These are phyloP conservation scores for Zoanthus gigantus DNA, from an alignment of 92 coral and sea anemone species.

Conservation along the genomic window DNA sequence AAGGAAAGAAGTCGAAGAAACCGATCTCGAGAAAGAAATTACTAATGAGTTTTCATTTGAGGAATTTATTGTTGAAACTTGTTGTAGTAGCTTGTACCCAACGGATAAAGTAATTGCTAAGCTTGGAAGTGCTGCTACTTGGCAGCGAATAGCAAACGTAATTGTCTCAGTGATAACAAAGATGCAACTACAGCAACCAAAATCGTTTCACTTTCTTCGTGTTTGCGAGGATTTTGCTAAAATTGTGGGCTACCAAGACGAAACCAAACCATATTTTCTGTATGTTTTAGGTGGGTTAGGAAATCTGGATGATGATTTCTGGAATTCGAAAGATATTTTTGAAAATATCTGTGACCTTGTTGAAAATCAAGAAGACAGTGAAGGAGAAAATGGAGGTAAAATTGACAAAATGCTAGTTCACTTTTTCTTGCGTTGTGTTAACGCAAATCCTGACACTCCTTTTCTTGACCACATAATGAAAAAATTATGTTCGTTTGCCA, in stretches of 20 bases:
- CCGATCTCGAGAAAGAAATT: neutral
- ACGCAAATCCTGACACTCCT: constrained; percentile 86
- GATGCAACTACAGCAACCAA: constrained; percentile 63
- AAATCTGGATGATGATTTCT: constrained; percentile 51
- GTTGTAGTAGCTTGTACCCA: constrained; percentile 81
- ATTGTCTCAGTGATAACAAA: constrained; percentile 66
- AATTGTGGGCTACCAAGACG: constrained; percentile 50
- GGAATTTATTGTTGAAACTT: constrained; percentile 58
- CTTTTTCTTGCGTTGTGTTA: constrained; percentile 86
- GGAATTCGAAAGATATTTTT: constrained; percentile 73
- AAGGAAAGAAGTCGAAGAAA: neutral
- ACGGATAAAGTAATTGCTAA: constrained; percentile 51
- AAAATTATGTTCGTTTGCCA: constrained; percentile 63
- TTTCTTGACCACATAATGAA: constrained; percentile 71
- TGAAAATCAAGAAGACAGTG: constrained; percentile 57
- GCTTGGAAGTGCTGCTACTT: constrained; percentile 60
- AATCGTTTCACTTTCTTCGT: constrained; percentile 82
- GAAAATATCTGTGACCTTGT: constrained; percentile 56
- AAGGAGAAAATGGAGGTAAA: constrained; percentile 40
- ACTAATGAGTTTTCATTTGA: neutral
- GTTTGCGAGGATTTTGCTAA: constrained; percentile 88
- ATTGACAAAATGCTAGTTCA: constrained; percentile 70
- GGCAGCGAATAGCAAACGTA: constrained; percentile 67
- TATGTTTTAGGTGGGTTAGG: constrained; percentile 77
- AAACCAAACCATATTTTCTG: constrained; percentile 49